These are phyloP conservation scores for Marmota flaviventris DNA, from an alignment of 2,113 vertebrate genomes.

Conservation along the genomic window DNA sequence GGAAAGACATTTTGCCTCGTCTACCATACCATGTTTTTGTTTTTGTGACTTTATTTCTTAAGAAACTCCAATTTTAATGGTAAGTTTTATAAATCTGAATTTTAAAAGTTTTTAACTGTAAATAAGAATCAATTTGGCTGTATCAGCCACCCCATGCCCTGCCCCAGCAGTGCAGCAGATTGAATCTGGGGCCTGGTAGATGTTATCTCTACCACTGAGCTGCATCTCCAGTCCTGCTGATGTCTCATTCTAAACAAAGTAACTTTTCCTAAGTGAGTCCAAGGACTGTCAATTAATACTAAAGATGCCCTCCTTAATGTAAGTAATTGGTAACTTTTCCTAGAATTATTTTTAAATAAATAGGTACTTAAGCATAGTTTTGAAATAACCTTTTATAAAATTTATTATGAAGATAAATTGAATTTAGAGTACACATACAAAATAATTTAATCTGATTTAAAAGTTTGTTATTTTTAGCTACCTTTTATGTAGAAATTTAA, in stretches of 20 bases:
- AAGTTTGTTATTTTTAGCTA: not conserved
- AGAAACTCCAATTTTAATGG: not conserved
- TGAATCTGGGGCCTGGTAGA: no score
- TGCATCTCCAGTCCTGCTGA: not conserved
- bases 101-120: not conserved
- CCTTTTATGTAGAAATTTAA: not conserved
- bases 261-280: not conserved
- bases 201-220: not conserved
- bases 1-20: not conserved
- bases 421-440: not conserved
- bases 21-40: not conserved
- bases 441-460: not conserved
- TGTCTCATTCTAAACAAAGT: not conserved
- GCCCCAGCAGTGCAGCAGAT: not conserved
- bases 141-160: not conserved
- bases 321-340: not conserved
- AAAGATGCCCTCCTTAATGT: not conserved
- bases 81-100: not conserved
- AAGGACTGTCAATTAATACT: not conserved
- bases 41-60: not conserved
- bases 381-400: not conserved
- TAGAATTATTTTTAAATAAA: not conserved
- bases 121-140: not conserved
- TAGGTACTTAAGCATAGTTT: not conserved
- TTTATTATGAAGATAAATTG: not conserved